Percentiles rank a stretch among this genome's conserved stretches.
Evolutionary conservation across 2,113 vertebrate species (phyloP).

Genomic region (Nematolebias whitei): DNA sequence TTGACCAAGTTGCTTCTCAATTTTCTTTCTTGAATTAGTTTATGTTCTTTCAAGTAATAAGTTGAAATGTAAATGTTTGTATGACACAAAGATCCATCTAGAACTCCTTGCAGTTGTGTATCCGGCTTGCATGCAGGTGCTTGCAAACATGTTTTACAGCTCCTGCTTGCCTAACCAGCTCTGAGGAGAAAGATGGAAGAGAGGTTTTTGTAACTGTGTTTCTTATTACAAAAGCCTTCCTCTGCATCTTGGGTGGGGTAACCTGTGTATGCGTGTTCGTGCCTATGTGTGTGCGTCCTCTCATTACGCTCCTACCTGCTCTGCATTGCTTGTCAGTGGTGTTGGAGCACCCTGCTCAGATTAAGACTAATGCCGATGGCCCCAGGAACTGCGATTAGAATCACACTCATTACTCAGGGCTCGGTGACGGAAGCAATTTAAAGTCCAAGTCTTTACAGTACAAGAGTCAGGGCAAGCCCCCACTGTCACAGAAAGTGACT

Average conservation of each 20-base stretch:
- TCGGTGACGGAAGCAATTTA: constrained; percentile 85
- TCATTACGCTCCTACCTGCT: constrained; percentile 81
- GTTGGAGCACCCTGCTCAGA: constrained; percentile 77
- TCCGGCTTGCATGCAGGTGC: constrained; percentile 33
- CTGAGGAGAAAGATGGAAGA: constrained; percentile 65
- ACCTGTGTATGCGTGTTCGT: constrained; percentile 48
- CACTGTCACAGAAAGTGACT: constrained; percentile 68
- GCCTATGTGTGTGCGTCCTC: constrained; percentile 56
- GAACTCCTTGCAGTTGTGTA: constrained; percentile 29
- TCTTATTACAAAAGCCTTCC: constrained; percentile 77
- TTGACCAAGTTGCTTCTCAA: constrained; percentile 2
- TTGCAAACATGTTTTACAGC: constrained; percentile 66
- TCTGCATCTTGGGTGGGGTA: constrained; percentile 75
- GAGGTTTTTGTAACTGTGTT: constrained; percentile 66
- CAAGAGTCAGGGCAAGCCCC: constrained; percentile 83
- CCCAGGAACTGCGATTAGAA: constrained; percentile 86
- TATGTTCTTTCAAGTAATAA: constrained; percentile 9
- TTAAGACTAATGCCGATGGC: constrained; percentile 86
- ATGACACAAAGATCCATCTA: constrained; percentile 19
- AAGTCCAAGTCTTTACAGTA: constrained; percentile 83
- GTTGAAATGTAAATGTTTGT: constrained; percentile 18
- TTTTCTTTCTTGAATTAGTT: constrained; percentile 9
- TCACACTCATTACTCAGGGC: constrained; percentile 87
- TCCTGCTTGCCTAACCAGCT: constrained; percentile 75
- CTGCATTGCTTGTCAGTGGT: constrained; percentile 83